Base-by-base conservation (phyloP, 2,888 invertebrate species). In the Limulus polyphemus region DNA sequence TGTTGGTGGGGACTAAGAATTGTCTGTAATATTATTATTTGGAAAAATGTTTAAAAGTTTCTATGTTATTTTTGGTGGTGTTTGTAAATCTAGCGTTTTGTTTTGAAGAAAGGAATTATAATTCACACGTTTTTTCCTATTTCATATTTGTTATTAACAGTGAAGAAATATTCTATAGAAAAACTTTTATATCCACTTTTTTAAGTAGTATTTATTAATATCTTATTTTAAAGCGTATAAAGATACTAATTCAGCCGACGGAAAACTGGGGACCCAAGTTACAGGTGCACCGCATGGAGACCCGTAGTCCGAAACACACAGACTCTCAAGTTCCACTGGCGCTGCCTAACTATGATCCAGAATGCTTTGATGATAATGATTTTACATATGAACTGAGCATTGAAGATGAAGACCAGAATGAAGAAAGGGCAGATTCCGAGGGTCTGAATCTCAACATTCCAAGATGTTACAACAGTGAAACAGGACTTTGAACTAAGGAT, bases 181-280 rank as follows among this genome's bases (percentile, higher is more conserved):
- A 32, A 32, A 32, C 32, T 5, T 32, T 32, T 32, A 32, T 32
- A 3, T 5, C 5, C 7, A 32, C 32, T 5, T 32, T 32, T 32
- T 32, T 32, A 5, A 7, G 7, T 2, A 1, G 3, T 32, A 32
- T 7, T 58, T 54, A 32, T 52, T 32, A 4, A 17, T 12, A 47
- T 49, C 32, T 47, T 51, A 56, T 32, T 50, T 69, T 62, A 2
- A 68, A 76, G 76, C 67, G 71, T 48, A 66, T 75, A 13, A 71
- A 68, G 56, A 66, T 62, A 47, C 64, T 75, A 62, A 62, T 70
- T 17, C 69, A 71, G 58, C 72, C 75, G 1, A 70, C 72, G 13
- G 70, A 71, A 1, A 71, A 73, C n/a, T 76, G 76, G 75, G 77
- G 76, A 16, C 76, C 75, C 2, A 72, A 71, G 61, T 62, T 71